phyloP scores from a whole-genome alignment of 2,888 invertebrate genomes.

The Clivina fossor region DNA sequence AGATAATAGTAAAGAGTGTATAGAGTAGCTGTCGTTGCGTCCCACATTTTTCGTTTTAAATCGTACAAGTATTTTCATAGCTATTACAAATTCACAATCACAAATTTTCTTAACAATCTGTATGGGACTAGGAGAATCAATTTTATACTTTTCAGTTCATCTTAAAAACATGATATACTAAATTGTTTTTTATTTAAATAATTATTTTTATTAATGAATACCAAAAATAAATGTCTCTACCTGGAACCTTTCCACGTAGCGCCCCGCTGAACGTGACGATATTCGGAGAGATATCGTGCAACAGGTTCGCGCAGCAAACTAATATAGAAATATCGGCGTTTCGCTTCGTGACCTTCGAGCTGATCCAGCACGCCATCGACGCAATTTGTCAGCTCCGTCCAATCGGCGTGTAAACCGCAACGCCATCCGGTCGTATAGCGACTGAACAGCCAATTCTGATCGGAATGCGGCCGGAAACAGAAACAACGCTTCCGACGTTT shows the following conservation, averaged over 20 bases:
- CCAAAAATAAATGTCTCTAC: too few species aligned
- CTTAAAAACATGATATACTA: too few species aligned
- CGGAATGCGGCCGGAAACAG: constrained; percentile 88
- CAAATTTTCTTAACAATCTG: too few species aligned
- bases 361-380: constrained; percentile 90
- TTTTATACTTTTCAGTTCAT: too few species aligned
- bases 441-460: constrained; percentile 97
- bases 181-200: too few species aligned
- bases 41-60: too few species aligned
- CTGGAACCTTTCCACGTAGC: constrained; percentile 92
- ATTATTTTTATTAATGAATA: background rate
- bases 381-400: constrained; percentile 93
- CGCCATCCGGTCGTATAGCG: constrained; percentile 97
- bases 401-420: constrained; percentile 97
- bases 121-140: too few species aligned
- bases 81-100: too few species aligned
- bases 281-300: constrained; percentile 91
- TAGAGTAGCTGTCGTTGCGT: too few species aligned
- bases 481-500: constrained; percentile 85
- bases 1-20: too few species aligned
- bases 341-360: constrained; percentile 80
- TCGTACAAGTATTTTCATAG: too few species aligned
- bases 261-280: constrained; percentile 93
- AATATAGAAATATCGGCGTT: constrained; percentile 92
- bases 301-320: constrained; percentile 94